A percentile compares a stretch with the other conserved stretches of the same genome.
Evolutionary conservation across 2,113 vertebrate genomes (phyloP).

Genomic region (Phaethon lepturus): DNA sequence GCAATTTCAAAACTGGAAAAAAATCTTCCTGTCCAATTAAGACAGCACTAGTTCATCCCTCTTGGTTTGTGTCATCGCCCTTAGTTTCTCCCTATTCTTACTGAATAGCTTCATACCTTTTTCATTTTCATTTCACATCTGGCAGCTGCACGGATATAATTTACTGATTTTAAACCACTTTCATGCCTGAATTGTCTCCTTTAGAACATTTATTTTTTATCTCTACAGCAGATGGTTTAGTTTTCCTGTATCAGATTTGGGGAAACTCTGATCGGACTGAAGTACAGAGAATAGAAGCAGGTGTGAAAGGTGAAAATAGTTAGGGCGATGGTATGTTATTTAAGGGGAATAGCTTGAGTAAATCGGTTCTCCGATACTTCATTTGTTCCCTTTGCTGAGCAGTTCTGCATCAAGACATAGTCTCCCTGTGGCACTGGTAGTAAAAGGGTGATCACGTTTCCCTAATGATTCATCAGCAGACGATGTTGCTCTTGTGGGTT

Average conservation of each 20-base stretch:
- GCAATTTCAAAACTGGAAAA: neutral
- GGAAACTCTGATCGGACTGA: neutral
- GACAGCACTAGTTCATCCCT: neutral
- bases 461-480: neutral
- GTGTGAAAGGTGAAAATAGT: neutral
- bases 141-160: neutral
- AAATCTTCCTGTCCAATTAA: neutral
- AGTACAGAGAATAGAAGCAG: neutral
- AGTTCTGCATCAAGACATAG: neutral
- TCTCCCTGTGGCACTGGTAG: too few relatives aligned
- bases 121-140: neutral
- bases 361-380: neutral
- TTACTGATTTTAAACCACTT: neutral
- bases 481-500: neutral
- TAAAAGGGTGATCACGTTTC: rapidly evolving
- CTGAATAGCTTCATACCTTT: neutral
- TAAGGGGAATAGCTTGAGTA: neutral
- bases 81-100: rapidly evolving
- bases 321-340: neutral
- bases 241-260: neutral
- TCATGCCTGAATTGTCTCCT: neutral
- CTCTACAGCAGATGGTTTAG: neutral
- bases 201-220: neutral
- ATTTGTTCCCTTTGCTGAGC: neutral
- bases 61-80: rapidly evolving